Conservation (phyloP, 2,113 vertebrate species). For the Equus quagga region DNA sequence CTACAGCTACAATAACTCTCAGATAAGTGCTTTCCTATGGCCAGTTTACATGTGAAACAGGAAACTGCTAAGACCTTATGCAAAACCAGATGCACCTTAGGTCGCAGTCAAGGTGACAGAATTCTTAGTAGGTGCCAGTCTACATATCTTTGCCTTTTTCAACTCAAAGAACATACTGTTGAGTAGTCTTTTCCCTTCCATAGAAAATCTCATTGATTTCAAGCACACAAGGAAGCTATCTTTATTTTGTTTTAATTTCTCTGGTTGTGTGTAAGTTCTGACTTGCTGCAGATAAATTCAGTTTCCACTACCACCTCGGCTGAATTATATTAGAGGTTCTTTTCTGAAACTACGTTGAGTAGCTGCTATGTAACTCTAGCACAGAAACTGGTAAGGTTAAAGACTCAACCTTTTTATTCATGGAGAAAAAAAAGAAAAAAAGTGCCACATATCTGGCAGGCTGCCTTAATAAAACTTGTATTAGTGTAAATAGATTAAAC, state of each 20-base stretch:
- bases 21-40: not conserved
- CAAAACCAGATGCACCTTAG: not conserved
- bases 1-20: not conserved
- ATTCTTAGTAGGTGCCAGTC: not conserved
- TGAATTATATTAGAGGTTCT: not conserved
- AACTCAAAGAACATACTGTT: not conserved
- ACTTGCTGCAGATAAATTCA: not conserved
- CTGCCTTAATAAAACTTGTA: constrained; percentile 52
- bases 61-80: not conserved
- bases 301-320: not conserved
- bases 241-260: not conserved
- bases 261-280: not conserved
- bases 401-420: not conserved
- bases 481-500: constrained; percentile 65
- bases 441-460: not conserved
- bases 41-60: not conserved
- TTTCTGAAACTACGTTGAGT: not conserved
- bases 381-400: not conserved
- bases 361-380: not conserved
- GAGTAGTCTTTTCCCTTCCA: too few relatives aligned
- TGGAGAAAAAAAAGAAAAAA: not conserved
- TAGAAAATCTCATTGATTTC: not conserved
- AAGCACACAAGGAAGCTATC: not conserved
- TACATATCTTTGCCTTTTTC: not conserved
- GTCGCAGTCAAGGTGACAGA: not conserved